Evolutionary conservation across 2,888 invertebrate species (phyloP), one percentile per base, ranked within the genome.

Genomic region (Tricholauxania praeusta): DNA sequence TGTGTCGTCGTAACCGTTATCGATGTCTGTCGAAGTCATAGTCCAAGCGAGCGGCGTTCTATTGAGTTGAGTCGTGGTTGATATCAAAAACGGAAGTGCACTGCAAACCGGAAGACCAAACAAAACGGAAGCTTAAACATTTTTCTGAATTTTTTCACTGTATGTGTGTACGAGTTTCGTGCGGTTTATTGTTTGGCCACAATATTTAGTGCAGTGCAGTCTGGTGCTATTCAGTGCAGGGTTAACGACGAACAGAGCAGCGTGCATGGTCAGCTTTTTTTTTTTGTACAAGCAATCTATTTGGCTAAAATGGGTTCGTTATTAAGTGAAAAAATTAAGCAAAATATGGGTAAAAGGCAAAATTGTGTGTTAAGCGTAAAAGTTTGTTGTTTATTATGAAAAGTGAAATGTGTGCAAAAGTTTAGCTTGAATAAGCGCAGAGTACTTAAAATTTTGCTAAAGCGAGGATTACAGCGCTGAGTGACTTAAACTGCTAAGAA

Each of bases 41-140:
- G 66, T 72, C 68, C 52, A 60, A 51, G 7, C 28, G 69, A 49
- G 53, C 49, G 63, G 67, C 65, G 74, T 72, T 76, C 77, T 65
- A 72, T 74, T 71, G 80, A 82, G 80, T 80, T 78, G 84, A 80
- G 78, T 83, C 79, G 81, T 77, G 80, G 80, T 82, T 81, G 80
- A 76, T 79, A 78, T 78, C 78, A 72, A 77, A 79, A 78, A 80
- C 81, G 82, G 83, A 83, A 84, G 83, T 83, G 81, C 78, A 82
- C 78, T 79, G 80, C 77, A 66, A 69, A 78, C 75, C 81, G 83
- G 81, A 83, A 74, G 52, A 67, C 67, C 66, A 60, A 60, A 10
- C 39, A 10, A 8, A 83, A 76, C 82, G 79, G 79, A 81, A 81
- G 78, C 75, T 80, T 73, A 77, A 77, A 75, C 79, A 78, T 60